Percentiles rank a stretch among this genome's conserved stretches.
phyloP scores from a whole-genome alignment of 2,113 vertebrate genomes.

The Takifugu flavidus region DNA sequence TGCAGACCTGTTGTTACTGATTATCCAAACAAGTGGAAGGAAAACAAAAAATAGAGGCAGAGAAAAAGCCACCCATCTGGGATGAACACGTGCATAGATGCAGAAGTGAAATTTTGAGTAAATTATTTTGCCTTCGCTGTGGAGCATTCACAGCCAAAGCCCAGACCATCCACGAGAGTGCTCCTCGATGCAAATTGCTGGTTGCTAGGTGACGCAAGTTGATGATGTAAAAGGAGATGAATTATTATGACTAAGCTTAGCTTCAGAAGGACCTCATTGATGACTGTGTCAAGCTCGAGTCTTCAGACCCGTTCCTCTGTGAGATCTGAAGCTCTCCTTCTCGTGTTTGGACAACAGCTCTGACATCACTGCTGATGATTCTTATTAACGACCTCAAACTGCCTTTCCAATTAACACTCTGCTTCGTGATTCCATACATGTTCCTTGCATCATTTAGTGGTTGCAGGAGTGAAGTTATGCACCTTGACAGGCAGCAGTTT shows the following conservation, averaged over 20 bases:
- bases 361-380: conserved; percentile 17
- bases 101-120: too few species aligned
- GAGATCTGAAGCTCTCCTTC: conserved; percentile 14
- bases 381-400: conserved; percentile 15
- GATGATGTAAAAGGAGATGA: conserved; percentile 62
- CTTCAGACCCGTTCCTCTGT: conserved; percentile 33
- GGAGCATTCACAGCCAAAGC: background rate
- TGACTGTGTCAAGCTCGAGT: conserved; percentile 39
- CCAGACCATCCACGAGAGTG: conserved; percentile 11
- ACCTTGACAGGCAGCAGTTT: background rate
- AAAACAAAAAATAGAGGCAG: too few species aligned
- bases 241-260: conserved; percentile 53
- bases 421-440: background rate
- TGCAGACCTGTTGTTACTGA: too few species aligned
- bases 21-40: too few species aligned
- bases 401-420: background rate
- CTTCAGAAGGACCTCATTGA: conserved; percentile 52
- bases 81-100: too few species aligned
- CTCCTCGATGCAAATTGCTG: conserved; percentile 47
- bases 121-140: background rate
- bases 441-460: background rate
- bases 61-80: too few species aligned
- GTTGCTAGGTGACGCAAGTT: conserved; percentile 61
- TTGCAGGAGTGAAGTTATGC: background rate
- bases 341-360: conserved; percentile 10